Percentiles rank a stretch among this genome's conserved stretches.
phyloP scores from a whole-genome alignment of 2,113 vertebrate genomes.

The Azemiops feae region DNA sequence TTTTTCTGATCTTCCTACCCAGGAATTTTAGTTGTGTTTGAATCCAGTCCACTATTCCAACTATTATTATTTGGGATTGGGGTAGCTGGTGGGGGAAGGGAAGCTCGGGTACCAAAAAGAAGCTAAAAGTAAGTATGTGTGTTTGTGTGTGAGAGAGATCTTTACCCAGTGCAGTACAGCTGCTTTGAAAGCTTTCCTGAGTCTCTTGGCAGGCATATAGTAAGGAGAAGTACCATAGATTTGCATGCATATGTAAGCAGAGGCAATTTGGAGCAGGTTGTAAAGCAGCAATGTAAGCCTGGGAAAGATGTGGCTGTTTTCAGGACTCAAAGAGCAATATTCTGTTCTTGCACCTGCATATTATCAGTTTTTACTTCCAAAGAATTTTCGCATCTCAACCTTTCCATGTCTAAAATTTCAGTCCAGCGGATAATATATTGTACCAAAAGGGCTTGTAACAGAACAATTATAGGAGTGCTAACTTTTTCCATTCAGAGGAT shows the following conservation, averaged over 20 bases:
- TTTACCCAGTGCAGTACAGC: background rate
- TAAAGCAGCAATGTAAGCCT: background rate
- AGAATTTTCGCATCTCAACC: background rate
- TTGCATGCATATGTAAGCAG: background rate
- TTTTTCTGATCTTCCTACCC: background rate
- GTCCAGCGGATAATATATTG: background rate
- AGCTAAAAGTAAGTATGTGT: background rate
- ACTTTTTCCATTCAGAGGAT: background rate
- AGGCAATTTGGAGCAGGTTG: background rate
- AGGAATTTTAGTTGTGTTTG: background rate
- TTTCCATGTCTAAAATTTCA: background rate
- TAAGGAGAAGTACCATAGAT: background rate
- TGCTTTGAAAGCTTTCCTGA: background rate
- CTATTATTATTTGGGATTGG: background rate
- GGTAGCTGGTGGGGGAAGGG: background rate
- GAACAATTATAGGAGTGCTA: background rate
- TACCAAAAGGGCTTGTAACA: background rate
- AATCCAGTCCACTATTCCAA: background rate
- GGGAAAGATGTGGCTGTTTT: background rate
- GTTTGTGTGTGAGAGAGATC: background rate
- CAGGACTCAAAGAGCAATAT: background rate
- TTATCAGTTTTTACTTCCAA: background rate
- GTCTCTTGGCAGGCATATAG: background rate
- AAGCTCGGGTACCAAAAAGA: background rate
- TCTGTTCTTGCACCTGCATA: background rate